Evolutionary conservation across 2,888 invertebrate genomes (phyloP).

Genomic region (Isotomurus palustris): DNA sequence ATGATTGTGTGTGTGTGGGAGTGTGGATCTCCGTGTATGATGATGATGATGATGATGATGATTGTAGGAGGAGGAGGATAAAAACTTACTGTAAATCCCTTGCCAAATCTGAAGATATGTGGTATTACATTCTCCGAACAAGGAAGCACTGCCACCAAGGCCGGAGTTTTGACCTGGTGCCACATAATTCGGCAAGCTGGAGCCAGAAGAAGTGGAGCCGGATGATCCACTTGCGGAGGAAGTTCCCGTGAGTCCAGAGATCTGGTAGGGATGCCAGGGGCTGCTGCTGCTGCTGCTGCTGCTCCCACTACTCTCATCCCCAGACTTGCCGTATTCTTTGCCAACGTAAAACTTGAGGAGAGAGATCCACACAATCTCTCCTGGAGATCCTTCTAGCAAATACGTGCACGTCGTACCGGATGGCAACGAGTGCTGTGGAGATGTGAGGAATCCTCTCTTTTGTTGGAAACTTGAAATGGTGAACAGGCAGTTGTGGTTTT

Average conservation of each 20-base stretch:
- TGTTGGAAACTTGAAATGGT: slow-evolving; percentile 46
- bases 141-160: too few species aligned
- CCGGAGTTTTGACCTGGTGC: background rate
- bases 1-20: too few species aligned
- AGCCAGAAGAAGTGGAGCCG: slow-evolving; percentile 11
- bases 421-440: slow-evolving; percentile 48
- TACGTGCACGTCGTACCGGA: slow-evolving; percentile 48
- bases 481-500: slow-evolving; percentile 47
- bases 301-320: slow-evolving; percentile 24
- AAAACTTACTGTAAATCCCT: slow-evolving; percentile 31
- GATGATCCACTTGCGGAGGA: slow-evolving; percentile 3
- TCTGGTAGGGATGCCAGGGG: slow-evolving; percentile 7
- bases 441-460: slow-evolving; percentile 47
- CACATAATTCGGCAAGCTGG: background rate
- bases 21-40: too few species aligned
- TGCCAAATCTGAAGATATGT: slow-evolving; percentile 44
- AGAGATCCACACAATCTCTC: slow-evolving; percentile 75
- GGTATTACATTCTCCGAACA: slow-evolving; percentile 37
- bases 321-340: slow-evolving; percentile 54
- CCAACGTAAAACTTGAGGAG: slow-evolving; percentile 75
- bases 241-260: slow-evolving; percentile 9
- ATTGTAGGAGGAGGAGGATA: background rate
- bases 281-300: slow-evolving; percentile 1
- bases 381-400: slow-evolving; percentile 48
- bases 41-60: too few species aligned